A percentile compares a stretch with the other conserved stretches of the same genome.
These are phyloP conservation scores for Piaya cayana DNA, from an alignment of 2,113 vertebrate species.

Conservation along the genomic window DNA sequence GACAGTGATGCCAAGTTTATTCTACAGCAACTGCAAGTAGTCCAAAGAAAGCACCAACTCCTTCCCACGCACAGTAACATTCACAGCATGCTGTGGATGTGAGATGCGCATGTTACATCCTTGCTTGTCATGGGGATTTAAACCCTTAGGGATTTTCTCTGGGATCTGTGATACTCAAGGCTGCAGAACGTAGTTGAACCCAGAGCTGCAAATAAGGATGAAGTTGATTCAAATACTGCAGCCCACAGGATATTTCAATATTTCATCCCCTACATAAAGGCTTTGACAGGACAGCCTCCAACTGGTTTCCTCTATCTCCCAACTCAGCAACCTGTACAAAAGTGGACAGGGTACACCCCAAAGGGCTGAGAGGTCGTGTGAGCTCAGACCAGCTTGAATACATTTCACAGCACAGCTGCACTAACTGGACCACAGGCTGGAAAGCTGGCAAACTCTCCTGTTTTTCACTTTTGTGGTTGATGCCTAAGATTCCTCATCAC, in stretches of 20 bases:
- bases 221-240: neutral
- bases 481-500: neutral
- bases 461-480: neutral
- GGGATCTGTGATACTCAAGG: neutral
- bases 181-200: neutral
- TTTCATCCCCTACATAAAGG: neutral
- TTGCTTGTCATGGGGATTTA: neutral
- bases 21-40: neutral
- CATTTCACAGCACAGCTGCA: neutral
- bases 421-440: neutral
- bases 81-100: neutral
- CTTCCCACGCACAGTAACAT: neutral
- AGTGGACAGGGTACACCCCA: neutral
- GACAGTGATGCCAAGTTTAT: neutral
- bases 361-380: neutral
- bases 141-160: neutral
- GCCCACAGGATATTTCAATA: neutral
- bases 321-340: neutral
- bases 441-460: neutral
- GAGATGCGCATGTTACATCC: neutral
- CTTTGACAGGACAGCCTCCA: neutral
- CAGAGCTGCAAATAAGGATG: neutral
- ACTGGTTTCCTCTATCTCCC: neutral
- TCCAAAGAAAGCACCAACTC: neutral
- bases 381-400: neutral